Conservation (phyloP, 2,888 invertebrate genomes). For the Ligdia adustata region DNA sequence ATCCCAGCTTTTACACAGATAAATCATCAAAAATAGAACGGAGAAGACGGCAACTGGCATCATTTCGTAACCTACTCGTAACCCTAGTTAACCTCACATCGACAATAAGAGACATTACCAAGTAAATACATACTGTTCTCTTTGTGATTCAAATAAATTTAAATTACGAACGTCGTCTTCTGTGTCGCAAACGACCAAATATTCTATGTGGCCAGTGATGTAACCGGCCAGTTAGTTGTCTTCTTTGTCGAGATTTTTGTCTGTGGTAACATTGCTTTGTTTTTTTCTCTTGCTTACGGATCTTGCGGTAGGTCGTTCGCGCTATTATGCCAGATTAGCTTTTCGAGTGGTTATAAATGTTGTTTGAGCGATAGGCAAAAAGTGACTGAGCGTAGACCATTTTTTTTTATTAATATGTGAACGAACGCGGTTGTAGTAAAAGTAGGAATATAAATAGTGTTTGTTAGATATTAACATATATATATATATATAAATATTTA, state of each 20-base stretch:
- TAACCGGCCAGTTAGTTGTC: slow-evolving; percentile 20
- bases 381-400: not conserved
- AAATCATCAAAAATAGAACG: slow-evolving; percentile 12
- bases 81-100: slow-evolving; percentile 49
- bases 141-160: slow-evolving; percentile 81
- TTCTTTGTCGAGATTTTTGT: slow-evolving; percentile 29
- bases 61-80: slow-evolving; percentile 60
- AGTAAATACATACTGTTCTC: slow-evolving; percentile 66
- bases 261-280: slow-evolving; percentile 23
- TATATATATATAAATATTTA: too few relatives aligned
- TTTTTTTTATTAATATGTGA: slow-evolving; percentile 11
- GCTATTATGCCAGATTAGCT: slow-evolving; percentile 43
- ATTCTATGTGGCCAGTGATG: slow-evolving; percentile 29
- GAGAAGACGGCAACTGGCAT: slow-evolving; percentile 24
- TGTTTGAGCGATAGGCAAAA: slow-evolving; percentile 14
- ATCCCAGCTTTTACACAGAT: slow-evolving; percentile 2
- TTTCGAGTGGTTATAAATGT: slow-evolving; percentile 23
- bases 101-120: slow-evolving; percentile 56
- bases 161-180: slow-evolving; percentile 57
- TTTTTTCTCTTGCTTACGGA: slow-evolving; percentile 11
- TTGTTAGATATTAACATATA: too few relatives aligned
- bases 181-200: slow-evolving; percentile 54
- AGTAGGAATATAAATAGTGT: too few relatives aligned
- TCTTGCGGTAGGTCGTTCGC: slow-evolving; percentile 59
- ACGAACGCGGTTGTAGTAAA: too few relatives aligned